Evolutionary conservation across 2,888 invertebrate genomes (phyloP).

Genomic region (Leptinotarsa peninsularis): DNA sequence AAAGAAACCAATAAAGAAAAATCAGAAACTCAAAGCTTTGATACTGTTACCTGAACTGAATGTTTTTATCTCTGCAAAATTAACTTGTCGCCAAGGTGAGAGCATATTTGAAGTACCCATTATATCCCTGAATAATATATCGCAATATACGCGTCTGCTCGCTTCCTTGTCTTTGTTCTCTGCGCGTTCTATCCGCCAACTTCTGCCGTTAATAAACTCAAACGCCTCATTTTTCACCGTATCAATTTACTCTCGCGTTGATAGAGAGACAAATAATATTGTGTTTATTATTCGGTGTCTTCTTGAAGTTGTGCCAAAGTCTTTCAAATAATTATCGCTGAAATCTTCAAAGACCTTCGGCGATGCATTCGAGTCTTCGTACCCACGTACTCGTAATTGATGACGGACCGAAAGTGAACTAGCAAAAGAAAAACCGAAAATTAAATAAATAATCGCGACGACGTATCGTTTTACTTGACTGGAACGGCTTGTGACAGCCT

Average conservation of each 20-base stretch:
- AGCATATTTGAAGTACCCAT: not conserved
- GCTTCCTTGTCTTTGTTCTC: not conserved
- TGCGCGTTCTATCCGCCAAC: not conserved
- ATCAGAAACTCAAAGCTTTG: not conserved
- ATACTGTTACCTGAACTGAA: not conserved
- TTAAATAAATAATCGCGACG: conserved; percentile 13
- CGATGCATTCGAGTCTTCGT: not conserved
- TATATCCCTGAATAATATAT: not conserved
- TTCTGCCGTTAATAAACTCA: conserved; percentile 3
- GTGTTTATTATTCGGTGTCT: conserved; percentile 13
- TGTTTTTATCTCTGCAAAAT: not conserved
- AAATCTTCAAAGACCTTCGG: conserved; percentile 7
- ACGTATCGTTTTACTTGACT: conserved; percentile 17
- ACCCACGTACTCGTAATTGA: conserved; percentile 7
- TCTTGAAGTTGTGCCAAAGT: conserved; percentile 10
- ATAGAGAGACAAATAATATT: conserved; percentile 17
- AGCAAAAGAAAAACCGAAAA: conserved; percentile 1
- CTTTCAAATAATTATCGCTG: conserved; percentile 5
- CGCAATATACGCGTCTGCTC: conserved; percentile 3
- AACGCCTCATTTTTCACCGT: conserved; percentile 8
- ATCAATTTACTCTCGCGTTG: conserved; percentile 8
- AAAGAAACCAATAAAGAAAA: not conserved
- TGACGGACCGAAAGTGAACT: conserved; percentile 17
- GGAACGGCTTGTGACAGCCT: conserved; percentile 5
- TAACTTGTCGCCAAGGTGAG: not conserved